Conservation (phyloP, 2,888 invertebrate species). For the Scaptomyza flava region DNA sequence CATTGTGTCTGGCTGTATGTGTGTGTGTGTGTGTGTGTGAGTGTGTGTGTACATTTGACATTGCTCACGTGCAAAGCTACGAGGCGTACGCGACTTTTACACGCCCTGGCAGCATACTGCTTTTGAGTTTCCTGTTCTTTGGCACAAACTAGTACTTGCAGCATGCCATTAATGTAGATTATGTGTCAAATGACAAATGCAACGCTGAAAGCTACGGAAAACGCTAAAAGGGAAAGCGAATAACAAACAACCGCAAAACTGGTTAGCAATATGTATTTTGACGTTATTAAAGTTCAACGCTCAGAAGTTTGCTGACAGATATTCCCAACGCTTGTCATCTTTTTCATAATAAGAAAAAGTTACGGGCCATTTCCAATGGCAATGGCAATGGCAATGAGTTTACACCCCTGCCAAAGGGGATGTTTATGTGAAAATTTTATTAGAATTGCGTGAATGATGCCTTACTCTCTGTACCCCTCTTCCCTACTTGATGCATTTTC, state of each 20-base stretch:
- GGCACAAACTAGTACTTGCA: conserved; percentile 28
- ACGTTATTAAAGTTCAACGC: conserved; percentile 29
- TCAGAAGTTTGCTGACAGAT: conserved; percentile 27
- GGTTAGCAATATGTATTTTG: conserved; percentile 15
- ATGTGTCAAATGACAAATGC: conserved; percentile 58
- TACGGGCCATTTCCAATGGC: conserved; percentile 16
- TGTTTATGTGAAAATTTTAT: conserved; percentile 66
- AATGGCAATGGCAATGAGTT: conserved; percentile 43
- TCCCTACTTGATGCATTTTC: conserved; percentile 9
- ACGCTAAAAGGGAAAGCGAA: conserved; percentile 6
- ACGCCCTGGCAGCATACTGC: conserved; percentile 56
- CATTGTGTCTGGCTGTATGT: conserved; percentile 6
- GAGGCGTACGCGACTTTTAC: conserved; percentile 68
- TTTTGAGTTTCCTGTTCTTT: conserved; percentile 51
- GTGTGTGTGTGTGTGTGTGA: conserved; percentile 20
- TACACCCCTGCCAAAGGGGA: conserved; percentile 24
- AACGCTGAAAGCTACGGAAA: conserved; percentile 37
- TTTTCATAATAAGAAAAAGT: conserved; percentile 31
- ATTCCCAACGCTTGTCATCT: conserved; percentile 25
- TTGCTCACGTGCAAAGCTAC: conserved; percentile 55
- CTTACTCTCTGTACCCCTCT: not conserved
- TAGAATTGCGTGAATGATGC: conserved; percentile 52
- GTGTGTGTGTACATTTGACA: conserved; percentile 48
- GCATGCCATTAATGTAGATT: conserved; percentile 51
- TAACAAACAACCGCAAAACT: conserved; percentile 21